Evolutionary conservation across 2,888 invertebrate genomes (phyloP).

Genomic region (Gymnoscelis rufifasciata): DNA sequence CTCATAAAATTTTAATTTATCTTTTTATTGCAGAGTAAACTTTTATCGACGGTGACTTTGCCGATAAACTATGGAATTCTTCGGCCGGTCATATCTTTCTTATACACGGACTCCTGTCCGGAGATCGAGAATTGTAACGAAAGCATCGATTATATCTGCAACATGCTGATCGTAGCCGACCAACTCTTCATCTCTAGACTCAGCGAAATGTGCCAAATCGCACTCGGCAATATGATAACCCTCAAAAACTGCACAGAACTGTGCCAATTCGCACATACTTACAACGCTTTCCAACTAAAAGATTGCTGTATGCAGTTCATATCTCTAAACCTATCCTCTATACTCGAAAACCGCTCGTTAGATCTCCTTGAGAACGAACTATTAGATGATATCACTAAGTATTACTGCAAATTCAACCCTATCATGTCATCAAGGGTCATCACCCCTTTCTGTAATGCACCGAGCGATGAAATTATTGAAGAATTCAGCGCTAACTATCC

Average conservation of each 20-base stretch:
- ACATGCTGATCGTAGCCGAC: conserved; percentile 87
- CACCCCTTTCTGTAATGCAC: conserved; percentile 83
- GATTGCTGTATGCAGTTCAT: conserved; percentile 87
- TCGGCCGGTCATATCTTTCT: conserved; percentile 84
- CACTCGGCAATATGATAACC: conserved; percentile 82
- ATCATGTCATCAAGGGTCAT: conserved; percentile 81
- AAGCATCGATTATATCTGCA: conserved; percentile 85
- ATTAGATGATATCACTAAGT: conserved; percentile 81
- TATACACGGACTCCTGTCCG: conserved; percentile 85
- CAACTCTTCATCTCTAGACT: conserved; percentile 86
- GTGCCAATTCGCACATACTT: conserved; percentile 85
- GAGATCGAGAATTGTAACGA: conserved; percentile 75
- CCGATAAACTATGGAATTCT: conserved; percentile 81
- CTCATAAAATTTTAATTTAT: conserved; percentile 15
- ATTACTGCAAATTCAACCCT: conserved; percentile 82
- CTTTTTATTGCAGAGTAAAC: conserved; percentile 69
- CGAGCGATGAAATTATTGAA: conserved; percentile 77
- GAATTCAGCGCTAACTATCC: conserved; percentile 60
- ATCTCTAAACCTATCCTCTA: conserved; percentile 83
- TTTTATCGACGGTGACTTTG: conserved; percentile 72
- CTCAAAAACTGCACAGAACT: conserved; percentile 88
- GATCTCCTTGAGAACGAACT: conserved; percentile 81
- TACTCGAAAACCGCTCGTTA: conserved; percentile 83
- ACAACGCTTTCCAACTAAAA: conserved; percentile 86
- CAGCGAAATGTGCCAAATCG: conserved; percentile 84